Conservation (phyloP, 2,888 invertebrate genomes). For the Ennomos erosarius region DNA sequence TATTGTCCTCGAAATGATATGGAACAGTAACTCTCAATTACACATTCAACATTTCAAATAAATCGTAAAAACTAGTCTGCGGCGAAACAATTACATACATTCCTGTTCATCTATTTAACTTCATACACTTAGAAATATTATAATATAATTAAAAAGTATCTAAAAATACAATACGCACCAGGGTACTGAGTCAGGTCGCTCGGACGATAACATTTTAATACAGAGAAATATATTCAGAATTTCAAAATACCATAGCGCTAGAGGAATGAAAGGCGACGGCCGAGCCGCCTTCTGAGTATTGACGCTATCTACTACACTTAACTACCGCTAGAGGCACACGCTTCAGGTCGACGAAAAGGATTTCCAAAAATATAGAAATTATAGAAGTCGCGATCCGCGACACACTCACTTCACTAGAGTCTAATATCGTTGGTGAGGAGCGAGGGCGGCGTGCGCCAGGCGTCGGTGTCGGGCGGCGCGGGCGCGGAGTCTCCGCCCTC, state of each 20-base stretch:
- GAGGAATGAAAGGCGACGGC: constrained; percentile 74
- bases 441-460: constrained; percentile 42
- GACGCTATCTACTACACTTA: constrained; percentile 64
- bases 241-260: constrained; percentile 69
- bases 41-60: constrained; percentile 8
- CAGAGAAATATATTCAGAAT: constrained; percentile 59
- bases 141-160: constrained; percentile 55
- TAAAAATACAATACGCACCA: constrained; percentile 61
- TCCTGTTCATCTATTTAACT: constrained; percentile 25
- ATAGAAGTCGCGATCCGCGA: constrained; percentile 52
- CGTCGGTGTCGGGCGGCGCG: constrained; percentile 46
- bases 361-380: constrained; percentile 72
- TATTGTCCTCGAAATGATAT: constrained; percentile 16
- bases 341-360: constrained; percentile 74
- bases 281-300: constrained; percentile 80
- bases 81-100: constrained; percentile 31
- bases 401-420: constrained; percentile 61
- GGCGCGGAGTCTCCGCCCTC: constrained; percentile 45
- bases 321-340: constrained; percentile 68
- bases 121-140: constrained; percentile 47
- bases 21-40: constrained; percentile 18
- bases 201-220: constrained; percentile 50
- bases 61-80: constrained; percentile 12
- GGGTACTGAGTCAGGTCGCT: constrained; percentile 58
- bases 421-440: constrained; percentile 65